Evolutionary conservation across 2,888 invertebrate species (phyloP), one percentile per base, ranked within the genome.

Genomic region (Empis stercorea): DNA sequence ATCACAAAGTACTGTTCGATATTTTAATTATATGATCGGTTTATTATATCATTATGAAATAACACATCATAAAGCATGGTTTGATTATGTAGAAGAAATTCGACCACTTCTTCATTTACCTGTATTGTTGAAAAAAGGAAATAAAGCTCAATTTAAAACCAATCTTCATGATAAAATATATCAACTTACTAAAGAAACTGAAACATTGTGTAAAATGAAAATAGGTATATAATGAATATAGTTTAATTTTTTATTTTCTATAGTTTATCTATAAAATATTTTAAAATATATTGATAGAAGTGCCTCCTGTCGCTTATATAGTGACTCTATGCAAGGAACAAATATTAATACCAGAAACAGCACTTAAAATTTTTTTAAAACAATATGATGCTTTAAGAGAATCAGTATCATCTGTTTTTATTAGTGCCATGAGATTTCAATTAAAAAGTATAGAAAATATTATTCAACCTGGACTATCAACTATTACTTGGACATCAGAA

Each of bases 11-110:
- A 80, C 81, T 44, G 81, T 86, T 44, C 84, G 84, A 58, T 72
- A 84, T 45, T 89, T 81, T 61, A 91, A 91, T 60, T 81, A 83
- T 2, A 73, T 91, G 66, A 76, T 81, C 30, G 79, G 80, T 49
- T 86, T 88, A 4, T 80, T 91, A 51, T 76, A 85, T 14, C 86
- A 88, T 60, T 91, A 83, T 59, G 89, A 91, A 66, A 75, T 84
- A 57, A 79, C 87, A 49, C 85, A 87, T 63, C 87, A 91, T 59
- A 75, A 77, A 54, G 84, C 86, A 1, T 89, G 89, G 89, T 78
- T 72, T 51, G 78, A 82, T 59, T 81, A 84, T 61, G 79, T 82
- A 20, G 80, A 80, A 45, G 79, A 84, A 70, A 82, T 85, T 61
- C 67, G 71, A 55, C 56, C 55, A n/a, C 49, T 57, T 9, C 66